phyloP scores from a whole-genome alignment of 2,113 vertebrate species.

The Epinephelus moara region DNA sequence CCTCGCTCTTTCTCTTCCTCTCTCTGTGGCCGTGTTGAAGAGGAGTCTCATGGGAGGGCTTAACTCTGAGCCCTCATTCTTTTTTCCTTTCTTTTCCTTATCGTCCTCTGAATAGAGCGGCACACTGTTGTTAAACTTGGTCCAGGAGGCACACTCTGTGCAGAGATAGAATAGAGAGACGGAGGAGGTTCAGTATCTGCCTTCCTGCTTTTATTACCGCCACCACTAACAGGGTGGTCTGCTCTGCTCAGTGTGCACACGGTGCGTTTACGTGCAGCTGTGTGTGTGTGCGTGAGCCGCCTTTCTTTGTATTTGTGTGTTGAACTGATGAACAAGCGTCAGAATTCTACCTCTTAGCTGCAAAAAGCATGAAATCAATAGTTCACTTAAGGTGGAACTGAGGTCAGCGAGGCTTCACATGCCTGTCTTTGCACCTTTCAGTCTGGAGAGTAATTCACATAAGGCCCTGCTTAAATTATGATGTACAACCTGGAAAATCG shows the following conservation, averaged over 20 bases:
- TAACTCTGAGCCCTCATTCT: conserved; percentile 72
- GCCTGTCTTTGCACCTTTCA: conserved; percentile 15
- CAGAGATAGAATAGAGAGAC: conserved; percentile 27
- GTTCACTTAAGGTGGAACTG: conserved; percentile 30
- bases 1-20: conserved; percentile 62
- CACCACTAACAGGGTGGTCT: conserved; percentile 15
- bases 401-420: conserved; percentile 35
- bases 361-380: conserved; percentile 37
- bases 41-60: conserved; percentile 75
- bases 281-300: background rate
- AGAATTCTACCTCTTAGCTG: background rate
- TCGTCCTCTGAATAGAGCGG: conserved; percentile 58
- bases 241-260: background rate
- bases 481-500: conserved; percentile 70
- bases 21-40: conserved; percentile 64
- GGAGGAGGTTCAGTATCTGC: conserved; percentile 8
- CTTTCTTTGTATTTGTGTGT: conserved; percentile 4
- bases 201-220: conserved; percentile 17
- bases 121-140: conserved; percentile 64
- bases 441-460: conserved; percentile 40
- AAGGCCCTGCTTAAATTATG: conserved; percentile 57
- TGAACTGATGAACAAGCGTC: conserved; percentile 15
- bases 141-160: conserved; percentile 33
- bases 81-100: conserved; percentile 59
- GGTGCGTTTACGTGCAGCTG: conserved; percentile 5